Base-by-base conservation (phyloP, 2,113 vertebrate genomes). In the Rhinogobius similis region DNA sequence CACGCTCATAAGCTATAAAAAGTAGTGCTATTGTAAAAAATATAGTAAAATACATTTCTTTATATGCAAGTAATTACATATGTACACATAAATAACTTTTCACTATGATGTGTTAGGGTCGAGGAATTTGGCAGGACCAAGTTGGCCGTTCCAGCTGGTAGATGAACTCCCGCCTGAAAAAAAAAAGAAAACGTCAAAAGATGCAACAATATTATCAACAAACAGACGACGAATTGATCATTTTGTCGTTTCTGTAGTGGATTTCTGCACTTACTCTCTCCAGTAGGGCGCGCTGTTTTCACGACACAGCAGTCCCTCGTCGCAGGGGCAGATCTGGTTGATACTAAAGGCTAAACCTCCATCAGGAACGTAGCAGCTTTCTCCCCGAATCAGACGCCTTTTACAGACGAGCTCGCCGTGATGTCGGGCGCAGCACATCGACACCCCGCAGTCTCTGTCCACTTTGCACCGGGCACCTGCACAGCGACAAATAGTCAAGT, bases 391-490 rank as follows among this genome's bases (percentile, higher is more conserved):
- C 77, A 95, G 83, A 0, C 91, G 90, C 13, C 82, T 86, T 70
- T 94, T 95, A 83, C 95, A 96, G 48, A 96, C 90, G n/a, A 76
- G 87, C 72, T 96, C 95, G 0, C 95, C 95, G 18, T 96, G 95
- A 78, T 91, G 93, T 18, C 95, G 92, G 0, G 95, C 95, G 0
- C 95, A 96, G 81, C 95, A 96, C 83, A 92, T 89, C 0, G 81
- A 90, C 0, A 75, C 1, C 0, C 87, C 87, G 1, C 95, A 96
- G 6, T 96, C 95, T 75, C 91, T 85, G 67, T 96, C 92, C 11
- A 89, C 82, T 76, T 92, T 92, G 82, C 95, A 96, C 18, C 95
- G 93, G 18, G 94, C 91, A 50, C 94, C 93, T 95, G 78, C 14
- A 10, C 2, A 13, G 14, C 50, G 5, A 59, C 23, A 20, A 43